These are phyloP conservation scores for Sorex araneus DNA, from an alignment of 2,113 vertebrate genomes.

Conservation along the genomic window DNA sequence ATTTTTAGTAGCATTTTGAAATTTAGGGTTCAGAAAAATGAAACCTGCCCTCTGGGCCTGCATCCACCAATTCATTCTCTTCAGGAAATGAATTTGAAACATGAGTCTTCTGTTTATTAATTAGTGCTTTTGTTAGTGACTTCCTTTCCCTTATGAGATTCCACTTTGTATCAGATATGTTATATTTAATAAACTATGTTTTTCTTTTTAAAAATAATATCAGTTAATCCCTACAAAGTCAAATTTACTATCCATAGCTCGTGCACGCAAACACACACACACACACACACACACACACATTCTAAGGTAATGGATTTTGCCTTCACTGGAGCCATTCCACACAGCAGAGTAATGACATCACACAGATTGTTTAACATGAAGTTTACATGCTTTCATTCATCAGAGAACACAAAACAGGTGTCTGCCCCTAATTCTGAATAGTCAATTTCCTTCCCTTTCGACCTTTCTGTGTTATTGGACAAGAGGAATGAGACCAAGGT, in stretches of 20 bases:
- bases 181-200: constrained; percentile 5
- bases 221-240: neutral
- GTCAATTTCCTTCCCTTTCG: constrained; percentile 36
- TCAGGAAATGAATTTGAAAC: neutral
- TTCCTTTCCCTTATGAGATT: constrained; percentile 35
- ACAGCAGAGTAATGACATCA: neutral
- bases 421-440: constrained; percentile 37
- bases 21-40: constrained; percentile 22
- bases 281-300: neutral
- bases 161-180: constrained; percentile 45
- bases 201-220: constrained; percentile 37
- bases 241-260: neutral
- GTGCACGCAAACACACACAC: neutral
- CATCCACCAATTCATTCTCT: constrained; percentile 25
- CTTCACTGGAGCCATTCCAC: neutral
- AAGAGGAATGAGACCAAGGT: constrained; percentile 31
- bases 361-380: neutral
- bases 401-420: neutral
- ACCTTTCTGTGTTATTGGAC: constrained; percentile 29
- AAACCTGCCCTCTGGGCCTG: neutral
- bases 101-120: neutral
- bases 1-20: constrained; percentile 51
- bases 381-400: neutral
- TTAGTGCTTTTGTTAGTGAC: constrained; percentile 8
- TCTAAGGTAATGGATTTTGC: constrained; percentile 12